phyloP scores from a whole-genome alignment of 2,113 vertebrate species.

The Scophthalmus maximus region DNA sequence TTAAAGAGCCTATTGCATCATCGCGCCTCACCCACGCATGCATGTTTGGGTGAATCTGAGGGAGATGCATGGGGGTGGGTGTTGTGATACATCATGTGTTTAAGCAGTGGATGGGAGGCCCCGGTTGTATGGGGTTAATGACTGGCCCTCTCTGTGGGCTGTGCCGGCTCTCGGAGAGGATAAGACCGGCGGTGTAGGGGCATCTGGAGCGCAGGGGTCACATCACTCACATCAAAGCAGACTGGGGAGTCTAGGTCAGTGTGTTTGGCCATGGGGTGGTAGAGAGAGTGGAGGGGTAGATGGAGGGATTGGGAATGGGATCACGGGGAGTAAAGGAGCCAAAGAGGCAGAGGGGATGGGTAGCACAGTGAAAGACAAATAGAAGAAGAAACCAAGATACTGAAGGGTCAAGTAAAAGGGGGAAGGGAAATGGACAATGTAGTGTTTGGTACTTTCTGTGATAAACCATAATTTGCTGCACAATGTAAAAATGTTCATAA shows the following conservation, averaged over 20 bases:
- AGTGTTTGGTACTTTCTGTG: conserved; percentile 15
- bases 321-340: conserved; percentile 56
- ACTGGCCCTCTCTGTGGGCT: conserved; percentile 71
- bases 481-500: neutral
- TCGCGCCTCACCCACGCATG: conserved; percentile 79
- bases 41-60: conserved; percentile 77
- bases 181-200: conserved; percentile 80
- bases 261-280: conserved; percentile 66
- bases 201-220: conserved; percentile 81
- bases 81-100: conserved; percentile 83
- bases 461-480: neutral
- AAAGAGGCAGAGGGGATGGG: conserved; percentile 41
- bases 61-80: conserved; percentile 53
- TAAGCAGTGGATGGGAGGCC: conserved; percentile 79
- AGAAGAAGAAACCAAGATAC: conserved; percentile 22
- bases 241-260: conserved; percentile 77
- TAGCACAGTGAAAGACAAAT: conserved; percentile 50
- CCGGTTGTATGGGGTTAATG: conserved; percentile 83
- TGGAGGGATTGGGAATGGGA: conserved; percentile 55
- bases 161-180: conserved; percentile 75
- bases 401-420: conserved; percentile 29
- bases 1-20: conserved; percentile 81
- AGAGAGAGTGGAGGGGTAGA: conserved; percentile 50
- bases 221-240: conserved; percentile 85
- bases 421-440: conserved; percentile 12